Evolutionary conservation across 2,797 vertebrate species (phyloP), one percentile per base, ranked within the genome.

Genomic region (Molossus molossus): DNA sequence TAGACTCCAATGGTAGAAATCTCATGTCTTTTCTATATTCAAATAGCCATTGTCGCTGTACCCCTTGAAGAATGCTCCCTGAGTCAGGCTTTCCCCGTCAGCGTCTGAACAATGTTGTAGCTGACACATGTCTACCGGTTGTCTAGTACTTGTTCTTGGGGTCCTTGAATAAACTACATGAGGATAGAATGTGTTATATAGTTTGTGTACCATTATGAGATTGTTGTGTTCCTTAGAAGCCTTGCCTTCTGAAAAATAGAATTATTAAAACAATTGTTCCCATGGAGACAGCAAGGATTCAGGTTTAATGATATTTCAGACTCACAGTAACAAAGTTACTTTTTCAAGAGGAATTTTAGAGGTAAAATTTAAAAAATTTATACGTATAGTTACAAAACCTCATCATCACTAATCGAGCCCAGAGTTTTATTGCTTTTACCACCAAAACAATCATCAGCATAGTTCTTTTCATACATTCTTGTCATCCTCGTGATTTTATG

Each of bases 271-370:
- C 67, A 21, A 3, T 70, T 53, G 4, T 91, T 76, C 76, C 23
- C 33, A 3, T 48, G 25, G 87, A 72, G 72, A 93, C 29, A 67
- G 33, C 14, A 29, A 37, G 25, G 12, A 53, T 62, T 70, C 72
- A 76, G 37, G 1, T 27, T 80, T 57, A 53, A 3, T 77, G 27
- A 23, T 14, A 57, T 79, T 95, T 84, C 40, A 37, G 55, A 58
- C 14, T 69, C 55, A 9, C 9, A 29, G 17, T 79, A 18, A 81
- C 62, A 81, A 7, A n/a, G 23, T 64, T 48, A 14, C 21, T 48
- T 94, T 95, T 81, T 75, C 50, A 80, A 72, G 45, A 67, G n/a
- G 33, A 58, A 33, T 84, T 87, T 60, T 48, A 12, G 48, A 92
- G 88, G 48, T 80, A 64, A 67, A 72, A 33, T 4, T 50, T 33